Evolutionary conservation across 2,888 invertebrate species (phyloP), one percentile per base, ranked within the genome.

Genomic region (Epistrophella euchroma): DNA sequence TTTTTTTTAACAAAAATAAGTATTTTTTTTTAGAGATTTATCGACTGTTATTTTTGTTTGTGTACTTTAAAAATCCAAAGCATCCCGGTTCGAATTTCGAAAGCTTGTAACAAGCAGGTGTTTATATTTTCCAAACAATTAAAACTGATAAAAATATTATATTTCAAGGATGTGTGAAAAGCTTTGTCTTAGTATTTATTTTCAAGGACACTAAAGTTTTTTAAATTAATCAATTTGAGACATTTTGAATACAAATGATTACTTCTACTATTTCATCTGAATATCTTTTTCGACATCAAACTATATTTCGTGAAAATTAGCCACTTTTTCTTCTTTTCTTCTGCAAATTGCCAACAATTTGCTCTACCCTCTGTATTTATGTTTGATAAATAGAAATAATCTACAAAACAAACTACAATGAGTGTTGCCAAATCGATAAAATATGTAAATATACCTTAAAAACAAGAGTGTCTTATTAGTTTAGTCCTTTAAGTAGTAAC

Each of bases 351-450:
- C 22, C 40, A 37, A 22, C 13, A 37, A 6, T 35, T 19, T 15
- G 2, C 37, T 37, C n/a, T 13, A 7, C 22, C 13, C 19, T 15
- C 9, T 15, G 11, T 19, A 35, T 55, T 35, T 19, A 17, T 58
- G 17, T 22, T 9, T 58, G 19, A 22, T 58, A 37, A 37, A 58
- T 40, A 22, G 22, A 40, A 37, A 32, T 17, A 56, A 56, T 35
- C 17, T 0, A 35, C 17, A 60, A 60, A 13, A 60, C 19, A 40
- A 40, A 60, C 22, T 40, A 4, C 22, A 7, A 15, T 9, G 22
- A 40, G 15, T 60, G 15, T 15, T 60, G 22, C 22, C 40, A 60
- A 60, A 60, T 60, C 60, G 60, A 60, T 40, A 60, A 37, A 40
- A 60, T n/a, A 40, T 60, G 60, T 9, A 40, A 60, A 60, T 60